Evolutionary conservation across 2,113 vertebrate species (phyloP).

Genomic region (Cygnus buccinator): DNA sequence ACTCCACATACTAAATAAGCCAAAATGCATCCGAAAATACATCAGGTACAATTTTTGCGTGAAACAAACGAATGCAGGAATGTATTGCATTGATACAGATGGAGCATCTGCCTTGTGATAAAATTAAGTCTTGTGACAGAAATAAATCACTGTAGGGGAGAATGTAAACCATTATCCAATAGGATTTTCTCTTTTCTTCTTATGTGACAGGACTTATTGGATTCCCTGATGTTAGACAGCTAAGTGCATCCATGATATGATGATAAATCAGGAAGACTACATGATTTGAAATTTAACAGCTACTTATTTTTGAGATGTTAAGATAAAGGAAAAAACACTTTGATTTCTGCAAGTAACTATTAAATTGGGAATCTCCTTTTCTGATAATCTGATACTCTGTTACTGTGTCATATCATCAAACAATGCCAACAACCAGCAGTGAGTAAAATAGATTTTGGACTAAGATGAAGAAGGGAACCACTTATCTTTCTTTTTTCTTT

Average conservation of each 20-base stretch:
- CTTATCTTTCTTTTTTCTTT: constrained; percentile 70
- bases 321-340: constrained; percentile 72
- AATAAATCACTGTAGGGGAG: constrained; percentile 80
- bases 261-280: constrained; percentile 80
- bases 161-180: constrained; percentile 78
- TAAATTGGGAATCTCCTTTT: constrained; percentile 80
- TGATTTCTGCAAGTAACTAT: constrained; percentile 72
- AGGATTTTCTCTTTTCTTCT: constrained; percentile 77
- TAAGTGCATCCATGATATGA: constrained; percentile 79
- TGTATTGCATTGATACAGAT: constrained; percentile 73
- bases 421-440: constrained; percentile 74
- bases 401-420: constrained; percentile 75
- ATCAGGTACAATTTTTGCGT: constrained; percentile 74
- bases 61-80: constrained; percentile 76
- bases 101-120: constrained; percentile 80
- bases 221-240: constrained; percentile 82
- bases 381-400: constrained; percentile 70
- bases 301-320: constrained; percentile 78
- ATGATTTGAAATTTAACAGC: constrained; percentile 79
- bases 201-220: constrained; percentile 84
- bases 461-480: constrained; percentile 77
- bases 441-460: constrained; percentile 81
- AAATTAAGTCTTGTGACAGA: constrained; percentile 85
- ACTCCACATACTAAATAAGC: constrained; percentile 58
- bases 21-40: constrained; percentile 63